Conservation (phyloP, 2,113 vertebrate genomes). For the Triplophysa rosa region DNA sequence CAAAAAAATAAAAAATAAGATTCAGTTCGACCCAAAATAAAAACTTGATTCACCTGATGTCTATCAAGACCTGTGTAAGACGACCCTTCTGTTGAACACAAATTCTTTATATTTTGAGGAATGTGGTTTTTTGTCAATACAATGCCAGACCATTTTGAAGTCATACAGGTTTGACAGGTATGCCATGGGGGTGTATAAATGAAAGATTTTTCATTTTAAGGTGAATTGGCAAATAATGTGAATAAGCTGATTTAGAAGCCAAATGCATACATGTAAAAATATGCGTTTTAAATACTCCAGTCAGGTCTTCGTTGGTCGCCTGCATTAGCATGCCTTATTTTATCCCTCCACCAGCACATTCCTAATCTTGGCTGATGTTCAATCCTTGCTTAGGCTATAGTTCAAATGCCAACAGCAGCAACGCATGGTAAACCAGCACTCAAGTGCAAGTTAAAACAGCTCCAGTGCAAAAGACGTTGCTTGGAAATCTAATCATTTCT, state of each 20-base stretch:
- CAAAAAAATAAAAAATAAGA: background rate
- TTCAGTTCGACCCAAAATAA: too few relatives aligned
- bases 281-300: background rate
- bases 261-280: too few relatives aligned
- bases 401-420: constrained; percentile 35
- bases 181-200: too few relatives aligned
- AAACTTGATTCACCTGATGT: background rate
- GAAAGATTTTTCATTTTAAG: too few relatives aligned
- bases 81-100: too few relatives aligned
- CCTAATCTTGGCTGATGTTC: constrained; percentile 57
- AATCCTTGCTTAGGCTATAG: constrained; percentile 58
- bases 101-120: too few relatives aligned
- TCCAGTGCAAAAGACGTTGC: background rate
- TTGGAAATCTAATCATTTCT: background rate
- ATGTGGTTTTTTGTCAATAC: too few relatives aligned
- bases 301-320: background rate
- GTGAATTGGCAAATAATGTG: too few relatives aligned
- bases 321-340: constrained; percentile 1
- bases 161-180: too few relatives aligned
- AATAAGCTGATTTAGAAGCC: too few relatives aligned
- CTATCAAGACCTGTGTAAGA: too few relatives aligned
- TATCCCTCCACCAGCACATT: background rate
- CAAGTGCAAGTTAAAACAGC: background rate
- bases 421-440: constrained; percentile 42
- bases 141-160: too few relatives aligned